Percentiles rank a stretch among this genome's conserved stretches.
Evolutionary conservation across 1,140 invertebrate genomes (phyloP).

Genomic region (Armadillidium nasatum): DNA sequence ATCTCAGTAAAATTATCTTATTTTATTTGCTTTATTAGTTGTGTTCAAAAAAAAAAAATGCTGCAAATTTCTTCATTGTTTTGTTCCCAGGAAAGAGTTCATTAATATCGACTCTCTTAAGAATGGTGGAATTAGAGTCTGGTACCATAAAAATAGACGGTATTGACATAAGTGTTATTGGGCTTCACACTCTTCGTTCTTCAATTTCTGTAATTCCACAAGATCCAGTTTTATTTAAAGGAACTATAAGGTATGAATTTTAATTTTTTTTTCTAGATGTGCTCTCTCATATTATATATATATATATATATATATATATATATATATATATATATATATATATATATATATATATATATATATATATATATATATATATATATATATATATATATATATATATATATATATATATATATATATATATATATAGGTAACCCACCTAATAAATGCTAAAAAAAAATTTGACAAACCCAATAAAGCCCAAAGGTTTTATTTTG

Average conservation of each 20-base stretch:
- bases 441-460: too few relatives aligned
- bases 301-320: background rate
- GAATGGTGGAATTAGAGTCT: conserved; percentile 46
- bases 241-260: conserved; percentile 51
- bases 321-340: background rate
- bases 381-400: background rate
- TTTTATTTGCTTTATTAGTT: background rate
- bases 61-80: background rate
- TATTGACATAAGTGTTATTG: conserved; percentile 50
- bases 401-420: background rate
- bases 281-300: conserved; percentile 28
- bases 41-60: background rate
- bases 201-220: conserved; percentile 52
- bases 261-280: conserved; percentile 10
- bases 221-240: conserved; percentile 55
- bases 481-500: too few relatives aligned
- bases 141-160: conserved; percentile 49
- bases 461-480: too few relatives aligned
- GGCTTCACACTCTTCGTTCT: conserved; percentile 51
- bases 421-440: too few relatives aligned
- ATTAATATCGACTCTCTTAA: conserved; percentile 47
- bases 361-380: too few relatives aligned
- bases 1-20: too few relatives aligned
- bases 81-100: conserved; percentile 48
- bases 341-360: background rate